Conservation (phyloP, 1,140 invertebrate species). For the Drosophila ficusphila region DNA sequence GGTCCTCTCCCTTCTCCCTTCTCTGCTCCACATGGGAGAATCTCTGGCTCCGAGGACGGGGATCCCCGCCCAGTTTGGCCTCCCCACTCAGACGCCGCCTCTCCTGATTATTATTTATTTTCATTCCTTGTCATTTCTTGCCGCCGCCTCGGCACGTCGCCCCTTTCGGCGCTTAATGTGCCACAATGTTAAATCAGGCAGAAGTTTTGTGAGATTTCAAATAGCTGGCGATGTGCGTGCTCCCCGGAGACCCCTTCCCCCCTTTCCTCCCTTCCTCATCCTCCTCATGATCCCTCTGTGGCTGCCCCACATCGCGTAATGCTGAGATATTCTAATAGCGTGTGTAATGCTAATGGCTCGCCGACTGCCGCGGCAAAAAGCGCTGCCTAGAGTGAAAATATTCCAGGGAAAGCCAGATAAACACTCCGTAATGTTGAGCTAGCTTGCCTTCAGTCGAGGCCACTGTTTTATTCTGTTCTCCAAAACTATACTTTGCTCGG, state of each 20-base stretch:
- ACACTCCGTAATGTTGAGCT: no score
- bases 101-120: slow-evolving; percentile 36
- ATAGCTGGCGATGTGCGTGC: slow-evolving; percentile 55
- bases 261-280: no score
- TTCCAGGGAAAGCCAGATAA: not conserved
- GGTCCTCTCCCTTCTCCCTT: no score
- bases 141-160: slow-evolving; percentile 1
- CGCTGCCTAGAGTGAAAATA: not conserved
- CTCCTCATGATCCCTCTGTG: not conserved
- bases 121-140: slow-evolving; percentile 27
- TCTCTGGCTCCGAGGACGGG: no score
- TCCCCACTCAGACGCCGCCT: slow-evolving; percentile 6
- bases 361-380: not conserved
- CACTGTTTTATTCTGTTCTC: no score
- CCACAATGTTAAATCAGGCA: slow-evolving; percentile 69
- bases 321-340: slow-evolving; percentile 71
- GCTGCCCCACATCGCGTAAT: slow-evolving; percentile 34
- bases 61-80: not conserved
- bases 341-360: slow-evolving; percentile 67
- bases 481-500: no score
- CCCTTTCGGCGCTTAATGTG: slow-evolving; percentile 38
- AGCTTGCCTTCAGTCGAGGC: no score
- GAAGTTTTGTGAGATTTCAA: slow-evolving; percentile 68
- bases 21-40: no score
- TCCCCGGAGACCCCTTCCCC: not conserved